Evolutionary conservation across 2,113 vertebrate species (phyloP), one percentile per base, ranked within the genome.

Genomic region (Atractosteus spatula): DNA sequence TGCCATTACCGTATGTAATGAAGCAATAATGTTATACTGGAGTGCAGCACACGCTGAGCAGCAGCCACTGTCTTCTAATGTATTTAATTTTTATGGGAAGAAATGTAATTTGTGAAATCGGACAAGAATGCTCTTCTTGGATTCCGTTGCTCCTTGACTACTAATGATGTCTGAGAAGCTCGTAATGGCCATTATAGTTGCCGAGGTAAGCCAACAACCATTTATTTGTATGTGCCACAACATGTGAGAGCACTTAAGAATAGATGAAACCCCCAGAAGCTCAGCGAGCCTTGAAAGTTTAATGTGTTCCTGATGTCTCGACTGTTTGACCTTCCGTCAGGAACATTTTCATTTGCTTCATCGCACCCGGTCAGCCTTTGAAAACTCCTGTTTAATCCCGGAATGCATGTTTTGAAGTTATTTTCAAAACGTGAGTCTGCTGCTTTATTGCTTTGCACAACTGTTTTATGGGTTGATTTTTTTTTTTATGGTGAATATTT

Each of bases 191-290:
- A 14, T 14, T 41, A 61, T 41, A 65, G 65, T 43, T 41, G 57
- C 42, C 65, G 13, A 43, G 55, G 43, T 17, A 56, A 13, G 17
- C 13, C 66, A 42, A 57, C 29, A 45, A 55, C 7, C 45, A 8
- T 11, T 44, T 4, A 57, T 47, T 51, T 42, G 13, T 54, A 55
- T 43, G 68, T 64, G 17, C 8, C 45, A 14, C 62, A 69, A 66
- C 67, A 51, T 66, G 29, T 11, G 54, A 65, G 69, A 69, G 55
- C 62, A 69, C 61, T 76, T 72, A 68, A 6, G 42, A 59, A 41
- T 13, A 51, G 51, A 47, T 47, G 17, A 41, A 41, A 43, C 42
- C 13, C 14, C 8, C 11, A 7, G 44, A 45, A 29, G 47, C 41
- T 51, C 13, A 57, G 12, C 4, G 17, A 69, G 70, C 71, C 62